Conservation (phyloP, 2,797 vertebrate genomes). For the Danionella dracula region DNA sequence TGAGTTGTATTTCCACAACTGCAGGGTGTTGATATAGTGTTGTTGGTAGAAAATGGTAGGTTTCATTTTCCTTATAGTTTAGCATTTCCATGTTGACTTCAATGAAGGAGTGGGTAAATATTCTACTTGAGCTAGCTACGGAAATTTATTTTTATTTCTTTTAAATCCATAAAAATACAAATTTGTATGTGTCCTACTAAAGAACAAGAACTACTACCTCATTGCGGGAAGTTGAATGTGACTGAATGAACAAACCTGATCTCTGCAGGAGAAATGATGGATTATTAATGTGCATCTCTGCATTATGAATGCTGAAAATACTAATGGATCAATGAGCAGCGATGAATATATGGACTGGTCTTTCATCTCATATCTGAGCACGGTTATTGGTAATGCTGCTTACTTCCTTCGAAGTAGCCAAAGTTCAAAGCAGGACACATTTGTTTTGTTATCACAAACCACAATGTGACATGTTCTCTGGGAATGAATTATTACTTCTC, state of each 20-base stretch:
- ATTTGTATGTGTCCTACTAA: no score
- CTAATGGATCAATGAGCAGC: conserved; percentile 16
- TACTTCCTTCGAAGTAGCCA: background rate
- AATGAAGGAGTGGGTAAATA: no score
- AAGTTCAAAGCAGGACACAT: background rate
- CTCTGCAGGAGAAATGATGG: background rate
- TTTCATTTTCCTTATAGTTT: no score
- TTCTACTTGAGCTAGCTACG: no score
- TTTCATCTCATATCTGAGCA: conserved; percentile 6
- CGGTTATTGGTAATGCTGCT: background rate
- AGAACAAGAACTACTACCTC: conserved; percentile 4
- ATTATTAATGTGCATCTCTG: conserved; percentile 17
- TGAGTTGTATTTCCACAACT: no score
- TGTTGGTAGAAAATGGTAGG: no score
- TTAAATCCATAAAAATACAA: no score
- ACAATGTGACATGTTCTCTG: conserved; percentile 52
- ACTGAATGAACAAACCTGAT: conserved; percentile 9
- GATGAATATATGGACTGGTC: background rate
- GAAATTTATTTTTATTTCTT: no score
- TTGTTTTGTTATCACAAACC: conserved; percentile 50
- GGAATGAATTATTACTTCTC: conserved; percentile 43
- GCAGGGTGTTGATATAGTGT: no score
- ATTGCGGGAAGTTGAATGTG: conserved; percentile 18
- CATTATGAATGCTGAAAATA: conserved; percentile 21
- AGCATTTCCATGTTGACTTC: no score